Conservation (phyloP, 1,140 invertebrate species). For the Cepaea nemoralis region DNA sequence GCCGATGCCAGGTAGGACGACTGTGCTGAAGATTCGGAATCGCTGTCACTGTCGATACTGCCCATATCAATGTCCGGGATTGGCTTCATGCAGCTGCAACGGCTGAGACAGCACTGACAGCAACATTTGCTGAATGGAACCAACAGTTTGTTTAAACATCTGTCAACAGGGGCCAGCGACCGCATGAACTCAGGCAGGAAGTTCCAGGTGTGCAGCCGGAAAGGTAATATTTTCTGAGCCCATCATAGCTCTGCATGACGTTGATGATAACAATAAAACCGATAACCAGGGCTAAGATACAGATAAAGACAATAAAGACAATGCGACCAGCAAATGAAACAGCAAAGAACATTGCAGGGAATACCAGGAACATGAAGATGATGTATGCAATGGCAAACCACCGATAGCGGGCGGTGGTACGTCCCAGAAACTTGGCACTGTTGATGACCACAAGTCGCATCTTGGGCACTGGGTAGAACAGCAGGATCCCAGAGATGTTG, state of each 20-base stretch:
- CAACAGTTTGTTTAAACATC: slow-evolving; percentile 15
- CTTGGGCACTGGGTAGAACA: slow-evolving; percentile 77
- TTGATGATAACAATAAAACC: slow-evolving; percentile 69
- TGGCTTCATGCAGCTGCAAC: slow-evolving; percentile 36
- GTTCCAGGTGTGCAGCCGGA: slow-evolving; percentile 72
- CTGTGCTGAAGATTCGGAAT: slow-evolving; percentile 19
- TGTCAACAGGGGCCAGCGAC: slow-evolving; percentile 71
- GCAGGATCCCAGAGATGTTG: slow-evolving; percentile 76
- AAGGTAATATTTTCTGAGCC: slow-evolving; percentile 68
- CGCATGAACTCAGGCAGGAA: slow-evolving; percentile 74
- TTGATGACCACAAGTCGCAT: slow-evolving; percentile 75
- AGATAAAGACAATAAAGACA: slow-evolving; percentile 56
- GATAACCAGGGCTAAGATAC: slow-evolving; percentile 56
- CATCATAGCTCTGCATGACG: slow-evolving; percentile 68
- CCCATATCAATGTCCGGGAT: slow-evolving; percentile 15
- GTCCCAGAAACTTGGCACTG: slow-evolving; percentile 74
- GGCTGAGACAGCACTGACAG: slow-evolving; percentile 32
- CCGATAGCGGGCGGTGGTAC: slow-evolving; percentile 73
- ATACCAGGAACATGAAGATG: slow-evolving; percentile 73
- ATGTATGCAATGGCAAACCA: slow-evolving; percentile 77
- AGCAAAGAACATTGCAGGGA: slow-evolving; percentile 73
- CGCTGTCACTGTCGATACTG: slow-evolving; percentile 33
- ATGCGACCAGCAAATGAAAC: slow-evolving; percentile 67
- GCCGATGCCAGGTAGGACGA: slow-evolving; percentile 22
- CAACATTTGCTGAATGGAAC: slow-evolving; percentile 9